Evolutionary conservation across 2,888 invertebrate genomes (phyloP).

Genomic region (Chironomus tentans): DNA sequence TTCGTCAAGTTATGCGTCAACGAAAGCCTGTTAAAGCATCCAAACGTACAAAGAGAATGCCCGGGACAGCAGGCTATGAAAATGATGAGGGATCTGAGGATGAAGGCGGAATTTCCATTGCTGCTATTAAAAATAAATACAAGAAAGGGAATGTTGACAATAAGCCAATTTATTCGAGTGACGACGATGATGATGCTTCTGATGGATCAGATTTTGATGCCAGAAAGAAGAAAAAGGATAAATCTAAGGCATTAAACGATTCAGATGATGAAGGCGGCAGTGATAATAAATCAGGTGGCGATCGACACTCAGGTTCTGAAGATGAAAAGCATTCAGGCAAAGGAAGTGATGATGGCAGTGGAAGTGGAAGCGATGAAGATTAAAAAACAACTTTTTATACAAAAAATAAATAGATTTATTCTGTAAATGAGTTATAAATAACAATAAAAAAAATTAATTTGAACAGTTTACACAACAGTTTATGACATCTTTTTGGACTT

Average conservation of each 20-base stretch:
- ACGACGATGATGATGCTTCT: conserved; percentile 40
- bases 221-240: conserved; percentile 60
- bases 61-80: conserved; percentile 42
- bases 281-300: conserved; percentile 30
- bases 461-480: no score
- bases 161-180: conserved; percentile 78
- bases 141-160: conserved; percentile 53
- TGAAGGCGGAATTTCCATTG: conserved; percentile 83
- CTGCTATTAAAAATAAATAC: conserved; percentile 91
- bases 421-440: background rate
- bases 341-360: background rate
- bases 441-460: conserved; percentile 8
- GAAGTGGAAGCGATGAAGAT: conserved; percentile 2
- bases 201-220: conserved; percentile 77
- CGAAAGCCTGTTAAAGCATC: conserved; percentile 45
- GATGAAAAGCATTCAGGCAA: background rate
- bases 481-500: no score
- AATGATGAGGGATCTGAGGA: conserved; percentile 86
- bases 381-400: background rate
- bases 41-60: conserved; percentile 40
- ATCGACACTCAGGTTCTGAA: conserved; percentile 11
- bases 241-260: conserved; percentile 69
- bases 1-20: conserved; percentile 75
- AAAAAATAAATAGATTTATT: background rate
- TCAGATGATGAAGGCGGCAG: conserved; percentile 53